Evolutionary conservation across 2,113 vertebrate species (phyloP).

Genomic region (Macaca fascicularis): DNA sequence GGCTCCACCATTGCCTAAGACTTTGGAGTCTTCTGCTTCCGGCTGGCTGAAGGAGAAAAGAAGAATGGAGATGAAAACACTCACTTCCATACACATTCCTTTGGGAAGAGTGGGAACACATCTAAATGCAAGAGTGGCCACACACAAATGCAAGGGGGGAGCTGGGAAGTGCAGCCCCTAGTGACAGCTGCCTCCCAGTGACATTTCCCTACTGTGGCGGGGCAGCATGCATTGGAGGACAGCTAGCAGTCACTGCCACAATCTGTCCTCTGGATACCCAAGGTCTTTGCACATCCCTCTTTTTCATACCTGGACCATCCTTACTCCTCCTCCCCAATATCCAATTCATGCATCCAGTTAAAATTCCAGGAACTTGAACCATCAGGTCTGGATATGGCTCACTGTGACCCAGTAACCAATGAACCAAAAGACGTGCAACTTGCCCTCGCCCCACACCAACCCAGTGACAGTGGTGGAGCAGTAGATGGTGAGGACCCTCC

Average conservation of each 20-base stretch:
- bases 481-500: fast-evolving
- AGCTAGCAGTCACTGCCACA: neutral
- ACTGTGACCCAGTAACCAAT: neutral
- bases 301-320: neutral
- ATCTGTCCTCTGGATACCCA: neutral
- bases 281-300: neutral
- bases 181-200: neutral
- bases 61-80: neutral
- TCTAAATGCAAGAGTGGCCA: neutral
- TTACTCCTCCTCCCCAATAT: neutral
- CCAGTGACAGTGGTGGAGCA: neutral
- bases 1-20: neutral
- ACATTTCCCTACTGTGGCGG: neutral
- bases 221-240: neutral
- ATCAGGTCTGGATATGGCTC: neutral
- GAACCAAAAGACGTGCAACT: neutral
- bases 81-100: neutral
- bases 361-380: neutral
- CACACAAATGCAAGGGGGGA: neutral
- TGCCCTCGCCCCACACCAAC: fast-evolving
- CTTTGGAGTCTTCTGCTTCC: neutral
- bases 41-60: neutral
- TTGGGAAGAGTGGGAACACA: neutral
- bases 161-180: neutral
- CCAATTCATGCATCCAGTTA: neutral